These are phyloP conservation scores for Calliopsis andreniformis DNA, from an alignment of 1,140 invertebrate genomes.

Conservation along the genomic window DNA sequence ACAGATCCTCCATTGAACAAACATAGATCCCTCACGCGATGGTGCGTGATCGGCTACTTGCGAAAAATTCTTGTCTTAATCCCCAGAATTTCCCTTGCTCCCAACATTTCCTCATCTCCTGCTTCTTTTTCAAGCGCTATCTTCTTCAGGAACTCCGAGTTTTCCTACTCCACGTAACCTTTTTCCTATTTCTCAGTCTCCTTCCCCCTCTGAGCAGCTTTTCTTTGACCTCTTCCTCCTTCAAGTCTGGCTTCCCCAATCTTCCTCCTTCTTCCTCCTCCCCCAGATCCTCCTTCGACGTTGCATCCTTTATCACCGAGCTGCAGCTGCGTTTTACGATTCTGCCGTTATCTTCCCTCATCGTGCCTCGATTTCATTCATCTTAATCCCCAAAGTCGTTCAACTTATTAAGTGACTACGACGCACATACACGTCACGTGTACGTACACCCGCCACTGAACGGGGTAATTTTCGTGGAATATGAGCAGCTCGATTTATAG, in stretches of 20 bases:
- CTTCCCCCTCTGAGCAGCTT: not conserved
- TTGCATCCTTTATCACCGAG: not conserved
- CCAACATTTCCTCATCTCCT: slow-evolving; percentile 12
- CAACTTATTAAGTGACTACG: not conserved
- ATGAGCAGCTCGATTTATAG: slow-evolving; percentile 3
- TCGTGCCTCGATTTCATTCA: slow-evolving; percentile 11
- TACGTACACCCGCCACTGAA: no score
- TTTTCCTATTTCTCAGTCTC: no score
- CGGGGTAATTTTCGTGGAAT: slow-evolving; percentile 3
- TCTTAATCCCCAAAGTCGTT: slow-evolving; percentile 12
- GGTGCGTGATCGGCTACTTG: no score
- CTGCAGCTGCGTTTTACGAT: slow-evolving; percentile 29
- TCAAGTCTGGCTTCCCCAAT: no score
- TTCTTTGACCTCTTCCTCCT: not conserved
- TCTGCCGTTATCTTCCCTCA: not conserved
- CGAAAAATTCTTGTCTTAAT: not conserved
- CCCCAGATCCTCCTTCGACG: not conserved
- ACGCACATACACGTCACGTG: not conserved
- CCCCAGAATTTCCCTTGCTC: not conserved
- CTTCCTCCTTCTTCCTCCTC: not conserved
- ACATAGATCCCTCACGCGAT: no score
- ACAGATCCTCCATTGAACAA: no score
- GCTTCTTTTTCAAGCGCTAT: not conserved
- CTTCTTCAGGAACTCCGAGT: no score
- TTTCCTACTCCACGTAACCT: not conserved